Conservation (phyloP, 2,888 invertebrate genomes). For the Saturnia japonica region DNA sequence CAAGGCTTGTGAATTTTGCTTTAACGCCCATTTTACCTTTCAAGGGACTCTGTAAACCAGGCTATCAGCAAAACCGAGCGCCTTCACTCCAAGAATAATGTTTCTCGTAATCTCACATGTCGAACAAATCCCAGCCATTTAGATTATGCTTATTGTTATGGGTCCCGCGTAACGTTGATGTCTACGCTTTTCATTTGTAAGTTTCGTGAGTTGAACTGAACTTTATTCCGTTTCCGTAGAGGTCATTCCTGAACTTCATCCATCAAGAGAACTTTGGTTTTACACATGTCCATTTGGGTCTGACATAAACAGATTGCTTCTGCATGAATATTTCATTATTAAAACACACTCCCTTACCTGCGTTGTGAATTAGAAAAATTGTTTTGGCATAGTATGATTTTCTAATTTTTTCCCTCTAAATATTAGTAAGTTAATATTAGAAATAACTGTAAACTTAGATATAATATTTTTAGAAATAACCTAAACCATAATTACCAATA, state of each 20-base stretch:
- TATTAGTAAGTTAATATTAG: background rate
- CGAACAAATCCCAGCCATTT: slow-evolving; percentile 58
- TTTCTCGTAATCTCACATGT: slow-evolving; percentile 43
- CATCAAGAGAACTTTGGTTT: slow-evolving; percentile 12
- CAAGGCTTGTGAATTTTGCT: background rate
- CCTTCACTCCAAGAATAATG: slow-evolving; percentile 35
- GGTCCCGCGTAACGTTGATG: slow-evolving; percentile 44
- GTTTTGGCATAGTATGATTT: too few relatives aligned
- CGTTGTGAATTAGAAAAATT: slow-evolving; percentile 30
- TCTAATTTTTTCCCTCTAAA: background rate
- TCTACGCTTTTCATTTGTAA: slow-evolving; percentile 43
- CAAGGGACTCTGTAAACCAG: slow-evolving; percentile 22
- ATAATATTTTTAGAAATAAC: too few relatives aligned
- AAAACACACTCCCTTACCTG: slow-evolving; percentile 41
- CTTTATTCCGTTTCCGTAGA: slow-evolving; percentile 33
- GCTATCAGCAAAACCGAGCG: slow-evolving; percentile 39
- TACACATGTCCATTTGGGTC: slow-evolving; percentile 29
- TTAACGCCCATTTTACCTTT: slow-evolving; percentile 7
- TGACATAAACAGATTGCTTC: slow-evolving; percentile 53
- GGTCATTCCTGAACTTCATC: slow-evolving; percentile 30
- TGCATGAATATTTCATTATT: slow-evolving; percentile 63
- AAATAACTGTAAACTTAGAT: too few relatives aligned
- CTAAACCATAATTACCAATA: too few relatives aligned
- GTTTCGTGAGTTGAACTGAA: slow-evolving; percentile 28
- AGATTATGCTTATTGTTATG: slow-evolving; percentile 66